Evolutionary conservation across 2,888 invertebrate species (phyloP), one percentile per base, ranked within the genome.

Genomic region (Adela reaumurella): DNA sequence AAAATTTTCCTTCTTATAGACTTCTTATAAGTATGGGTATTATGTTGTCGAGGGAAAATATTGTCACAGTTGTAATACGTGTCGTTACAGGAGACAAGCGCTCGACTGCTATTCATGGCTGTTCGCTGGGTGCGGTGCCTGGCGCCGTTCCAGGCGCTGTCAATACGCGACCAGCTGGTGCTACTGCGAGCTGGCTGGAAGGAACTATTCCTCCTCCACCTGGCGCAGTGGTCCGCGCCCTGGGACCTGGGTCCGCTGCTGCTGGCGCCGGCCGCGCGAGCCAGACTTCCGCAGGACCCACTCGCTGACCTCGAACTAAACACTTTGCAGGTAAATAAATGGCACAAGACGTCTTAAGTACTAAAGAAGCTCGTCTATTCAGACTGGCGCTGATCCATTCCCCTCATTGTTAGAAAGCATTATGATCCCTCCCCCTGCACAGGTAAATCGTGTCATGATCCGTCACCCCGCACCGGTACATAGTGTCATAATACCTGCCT

Each of bases 121-220:
- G 94, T 97, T 42, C 86, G 93, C 54, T 97, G 97, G 96, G 94
- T 95, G 49, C 86, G 93, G 54, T 93, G 94, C 64, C 74, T 97
- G 53, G 93, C 93, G 20, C 93, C 94, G 0, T 96, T 96, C 71
- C 93, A 94, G 68, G 92, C 94, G 0, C 79, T 97, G 14, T 87
- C 92, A 16, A 85, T 89, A 57, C 83, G 86, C 51, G 96, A 97
- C 74, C 94, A 95, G 74, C 86, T 94, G 64, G 80, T 94, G 6
- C 74, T 94, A 14, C 74, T 94, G 10, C 35, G 8, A 63, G 93
- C 94, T 59, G 93, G 94, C 0, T 96, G 95, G 95, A 94, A 94
- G 63, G 94, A 95, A 62, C 74, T 96, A 48, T 96, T 96, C 64
- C 81, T 96, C 2, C 78, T 96, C 1, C 94, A 94, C 66, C 74